These are phyloP conservation scores for Sycophila texana DNA, from an alignment of 2,888 invertebrate species.

Conservation along the genomic window DNA sequence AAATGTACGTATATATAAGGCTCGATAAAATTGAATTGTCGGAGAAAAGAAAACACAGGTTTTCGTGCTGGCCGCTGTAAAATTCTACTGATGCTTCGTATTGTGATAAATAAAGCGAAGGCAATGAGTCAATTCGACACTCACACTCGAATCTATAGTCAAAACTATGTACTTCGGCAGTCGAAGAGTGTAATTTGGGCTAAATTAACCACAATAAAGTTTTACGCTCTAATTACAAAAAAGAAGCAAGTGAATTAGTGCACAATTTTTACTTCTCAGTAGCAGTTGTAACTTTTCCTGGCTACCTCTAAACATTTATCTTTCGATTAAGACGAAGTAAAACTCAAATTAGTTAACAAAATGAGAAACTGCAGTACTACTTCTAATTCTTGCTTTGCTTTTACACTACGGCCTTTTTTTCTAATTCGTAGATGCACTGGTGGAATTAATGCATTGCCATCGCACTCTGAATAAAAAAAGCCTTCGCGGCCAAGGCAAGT, in stretches of 20 bases:
- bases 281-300: too few relatives aligned
- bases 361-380: conserved; percentile 22
- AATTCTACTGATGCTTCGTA: conserved; percentile 18
- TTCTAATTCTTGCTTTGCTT: conserved; percentile 39
- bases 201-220: background rate
- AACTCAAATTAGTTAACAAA: too few relatives aligned
- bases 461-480: conserved; percentile 21
- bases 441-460: conserved; percentile 48
- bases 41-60: conserved; percentile 13
- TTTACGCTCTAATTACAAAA: background rate
- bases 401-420: background rate
- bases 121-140: conserved; percentile 46
- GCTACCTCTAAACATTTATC: too few relatives aligned
- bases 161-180: background rate
- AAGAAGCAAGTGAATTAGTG: too few relatives aligned
- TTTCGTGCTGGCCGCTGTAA: conserved; percentile 23
- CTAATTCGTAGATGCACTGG: conserved; percentile 2
- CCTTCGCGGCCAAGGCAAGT: conserved; percentile 43
- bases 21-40: background rate
- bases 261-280: too few relatives aligned
- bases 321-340: too few relatives aligned
- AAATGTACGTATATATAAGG: conserved; percentile 14
- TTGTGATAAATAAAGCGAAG: conserved; percentile 25
- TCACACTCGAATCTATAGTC: conserved; percentile 16
- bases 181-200: background rate